Conservation (phyloP, 2,888 invertebrate species). For the Portevinia maculata region DNA sequence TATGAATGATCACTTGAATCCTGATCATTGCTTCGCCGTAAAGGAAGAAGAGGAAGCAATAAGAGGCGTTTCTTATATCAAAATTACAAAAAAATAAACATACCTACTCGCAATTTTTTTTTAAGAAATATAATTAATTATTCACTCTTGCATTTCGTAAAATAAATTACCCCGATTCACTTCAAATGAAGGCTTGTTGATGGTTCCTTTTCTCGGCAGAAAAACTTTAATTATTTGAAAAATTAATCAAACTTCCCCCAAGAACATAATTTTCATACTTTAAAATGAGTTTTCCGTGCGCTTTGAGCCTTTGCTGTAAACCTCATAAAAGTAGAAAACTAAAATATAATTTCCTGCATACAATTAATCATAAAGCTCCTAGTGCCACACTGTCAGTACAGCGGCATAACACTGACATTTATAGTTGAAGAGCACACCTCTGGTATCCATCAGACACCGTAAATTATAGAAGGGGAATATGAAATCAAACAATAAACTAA, state of each 20-base stretch:
- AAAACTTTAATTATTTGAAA: neutral
- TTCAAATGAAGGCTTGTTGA: slow-evolving; percentile 13
- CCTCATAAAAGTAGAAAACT: neutral
- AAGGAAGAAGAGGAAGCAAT: too few species aligned
- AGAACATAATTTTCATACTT: slow-evolving; percentile 28
- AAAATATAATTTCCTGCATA: slow-evolving; percentile 43
- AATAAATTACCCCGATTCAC: slow-evolving; percentile 7
- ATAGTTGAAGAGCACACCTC: slow-evolving; percentile 23
- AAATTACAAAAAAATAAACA: too few species aligned
- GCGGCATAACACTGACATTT: slow-evolving; percentile 16
- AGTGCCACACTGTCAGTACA: slow-evolving; percentile 12
- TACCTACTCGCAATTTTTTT: too few species aligned
- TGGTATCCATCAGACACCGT: slow-evolving; percentile 23
- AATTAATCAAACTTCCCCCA: slow-evolving; percentile 43
- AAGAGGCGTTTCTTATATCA: too few species aligned
- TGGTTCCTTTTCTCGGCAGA: neutral
- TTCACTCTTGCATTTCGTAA: neutral
- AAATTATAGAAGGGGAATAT: slow-evolving; percentile 10
- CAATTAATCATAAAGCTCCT: slow-evolving; percentile 45
- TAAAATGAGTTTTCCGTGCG: slow-evolving; percentile 37
- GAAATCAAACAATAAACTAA: slow-evolving; percentile 13
- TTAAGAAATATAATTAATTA: too few species aligned
- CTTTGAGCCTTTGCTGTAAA: neutral
- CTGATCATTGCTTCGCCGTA: too few species aligned
- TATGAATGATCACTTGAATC: too few species aligned